These are phyloP conservation scores for Diachasmimorpha longicaudata DNA, from an alignment of 1,140 invertebrate genomes.

Conservation along the genomic window DNA sequence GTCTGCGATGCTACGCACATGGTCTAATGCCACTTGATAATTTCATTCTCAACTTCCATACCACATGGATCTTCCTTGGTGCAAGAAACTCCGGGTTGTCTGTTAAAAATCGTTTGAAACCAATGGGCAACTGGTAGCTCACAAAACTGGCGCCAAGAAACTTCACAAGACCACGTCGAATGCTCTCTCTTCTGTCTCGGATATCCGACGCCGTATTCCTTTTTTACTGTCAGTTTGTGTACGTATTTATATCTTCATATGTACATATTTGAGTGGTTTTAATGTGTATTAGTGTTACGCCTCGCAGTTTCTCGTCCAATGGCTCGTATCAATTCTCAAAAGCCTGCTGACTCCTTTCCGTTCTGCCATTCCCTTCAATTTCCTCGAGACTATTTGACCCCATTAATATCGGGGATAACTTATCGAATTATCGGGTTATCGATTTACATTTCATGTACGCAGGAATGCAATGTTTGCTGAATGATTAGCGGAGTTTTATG, in stretches of 20 bases:
- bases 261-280: neutral
- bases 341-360: neutral
- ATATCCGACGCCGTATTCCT: neutral
- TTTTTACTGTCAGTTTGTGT: neutral
- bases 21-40: no score
- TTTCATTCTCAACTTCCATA: no score
- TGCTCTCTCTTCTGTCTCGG: constrained; percentile 8
- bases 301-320: neutral
- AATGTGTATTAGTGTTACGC: neutral
- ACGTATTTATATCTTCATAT: neutral
- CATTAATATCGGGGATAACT: neutral
- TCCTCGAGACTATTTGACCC: neutral
- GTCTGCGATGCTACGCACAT: no score
- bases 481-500: no score
- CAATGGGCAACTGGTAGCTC: neutral
- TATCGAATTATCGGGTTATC: neutral
- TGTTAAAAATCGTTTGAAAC: neutral
- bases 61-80: no score
- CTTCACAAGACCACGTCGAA: neutral
- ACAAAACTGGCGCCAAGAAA: constrained; percentile 8
- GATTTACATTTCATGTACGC: neutral
- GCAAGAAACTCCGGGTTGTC: no score
- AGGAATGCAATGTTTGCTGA: no score
- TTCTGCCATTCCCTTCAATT: constrained; percentile 7
- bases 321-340: neutral